A percentile compares a stretch with the other conserved stretches of the same genome.
phyloP scores from a whole-genome alignment of 2,888 invertebrate species.

The Hirtodrosophila confusa region DNA sequence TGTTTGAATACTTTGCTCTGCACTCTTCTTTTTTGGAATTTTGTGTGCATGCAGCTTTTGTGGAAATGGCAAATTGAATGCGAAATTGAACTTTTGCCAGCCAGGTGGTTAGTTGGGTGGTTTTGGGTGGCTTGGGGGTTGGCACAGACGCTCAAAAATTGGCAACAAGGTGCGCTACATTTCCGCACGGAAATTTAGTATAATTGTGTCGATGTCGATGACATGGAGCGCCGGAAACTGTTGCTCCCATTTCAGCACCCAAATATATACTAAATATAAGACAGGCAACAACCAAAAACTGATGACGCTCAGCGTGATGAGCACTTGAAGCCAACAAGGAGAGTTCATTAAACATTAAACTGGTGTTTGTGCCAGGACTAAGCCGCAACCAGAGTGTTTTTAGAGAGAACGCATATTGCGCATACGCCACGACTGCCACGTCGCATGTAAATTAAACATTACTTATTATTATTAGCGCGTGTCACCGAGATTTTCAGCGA shows the following conservation, averaged over 20 bases:
- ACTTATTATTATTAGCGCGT: constrained; percentile 44
- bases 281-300: constrained; percentile 1
- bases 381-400: not conserved
- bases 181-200: constrained; percentile 69
- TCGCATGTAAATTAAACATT: constrained; percentile 49
- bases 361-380: constrained; percentile 8
- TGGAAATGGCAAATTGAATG: constrained; percentile 77
- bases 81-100: constrained; percentile 76
- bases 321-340: not conserved
- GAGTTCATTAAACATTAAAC: constrained; percentile 47
- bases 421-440: constrained; percentile 40
- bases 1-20: constrained; percentile 36
- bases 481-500: constrained; percentile 14
- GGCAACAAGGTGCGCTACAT: constrained; percentile 48
- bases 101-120: constrained; percentile 1
- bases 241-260: constrained; percentile 39
- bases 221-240: constrained; percentile 69
- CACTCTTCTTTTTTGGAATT: constrained; percentile 20
- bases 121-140: not conserved
- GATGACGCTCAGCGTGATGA: constrained; percentile 10
- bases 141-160: constrained; percentile 34
- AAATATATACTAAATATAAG: constrained; percentile 4
- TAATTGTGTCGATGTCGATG: constrained; percentile 74
- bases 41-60: constrained; percentile 43
- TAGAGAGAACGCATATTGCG: constrained; percentile 27